phyloP scores from a whole-genome alignment of 1,140 invertebrate species.

The Dinothrombium tinctorium region DNA sequence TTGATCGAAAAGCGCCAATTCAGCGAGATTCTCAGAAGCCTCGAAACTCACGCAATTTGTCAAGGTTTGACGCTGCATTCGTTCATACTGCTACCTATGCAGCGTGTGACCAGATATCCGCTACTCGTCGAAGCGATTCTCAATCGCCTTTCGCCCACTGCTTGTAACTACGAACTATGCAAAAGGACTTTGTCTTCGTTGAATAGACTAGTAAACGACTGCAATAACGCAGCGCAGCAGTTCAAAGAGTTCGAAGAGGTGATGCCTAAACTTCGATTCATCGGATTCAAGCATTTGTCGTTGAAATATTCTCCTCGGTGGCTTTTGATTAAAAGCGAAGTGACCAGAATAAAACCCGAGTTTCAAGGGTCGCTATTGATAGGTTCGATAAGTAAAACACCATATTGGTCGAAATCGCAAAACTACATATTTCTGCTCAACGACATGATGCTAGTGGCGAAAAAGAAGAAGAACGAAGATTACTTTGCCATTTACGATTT shows the following conservation, averaged over 20 bases:
- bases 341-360: slow-evolving; percentile 42
- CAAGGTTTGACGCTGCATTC: slow-evolving; percentile 68
- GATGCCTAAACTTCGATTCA: not conserved
- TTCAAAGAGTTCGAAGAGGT: slow-evolving; percentile 4
- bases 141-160: slow-evolving; percentile 34
- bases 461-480: slow-evolving; percentile 51
- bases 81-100: slow-evolving; percentile 92
- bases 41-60: slow-evolving; percentile 57
- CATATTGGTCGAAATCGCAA: slow-evolving; percentile 30
- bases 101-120: slow-evolving; percentile 76
- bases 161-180: slow-evolving; percentile 44
- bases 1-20: slow-evolving; percentile 43
- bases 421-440: slow-evolving; percentile 69
- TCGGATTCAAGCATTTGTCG: slow-evolving; percentile 30
- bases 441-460: slow-evolving; percentile 69
- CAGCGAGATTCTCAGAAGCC: slow-evolving; percentile 35
- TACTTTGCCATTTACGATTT: slow-evolving; percentile 51
- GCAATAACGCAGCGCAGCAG: slow-evolving; percentile 3
- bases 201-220: slow-evolving; percentile 34
- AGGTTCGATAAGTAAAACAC: slow-evolving; percentile 47
- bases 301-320: slow-evolving; percentile 46
- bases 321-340: slow-evolving; percentile 56
- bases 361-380: slow-evolving; percentile 37
- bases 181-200: slow-evolving; percentile 47
- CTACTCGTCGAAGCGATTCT: slow-evolving; percentile 71